Evolutionary conservation across 92 coral and sea anemone genomes (phyloP), one percentile per base, ranked within the genome.

Genomic region (Zoanthus gigantus): DNA sequence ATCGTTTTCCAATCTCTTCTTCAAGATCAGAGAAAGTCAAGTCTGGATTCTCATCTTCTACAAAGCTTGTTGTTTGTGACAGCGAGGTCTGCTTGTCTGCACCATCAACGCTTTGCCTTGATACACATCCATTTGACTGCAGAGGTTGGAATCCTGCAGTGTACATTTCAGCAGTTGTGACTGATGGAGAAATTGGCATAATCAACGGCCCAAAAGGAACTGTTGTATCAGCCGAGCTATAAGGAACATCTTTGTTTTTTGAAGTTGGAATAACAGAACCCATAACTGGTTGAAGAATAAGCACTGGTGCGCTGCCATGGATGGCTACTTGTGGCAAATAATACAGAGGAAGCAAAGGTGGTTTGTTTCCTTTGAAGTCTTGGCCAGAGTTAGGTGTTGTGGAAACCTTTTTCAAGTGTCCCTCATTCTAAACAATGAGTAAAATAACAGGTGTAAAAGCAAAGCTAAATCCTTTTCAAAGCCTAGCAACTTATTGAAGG

Each of bases 261-360:
- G 52, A 13, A 4, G 60, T 32, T 12, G 82, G 80, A 12, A 71
- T 48, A 7, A 50, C 56, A 5, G 56, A 71, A n/a, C 81, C 77
- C 72, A 85, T 66, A n/a, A 93, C 92, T 10, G 98, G 98, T 57
- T 85, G 94, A 30, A 95, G 86, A 30, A 95, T 89, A 31, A 95
- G 88, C 29, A 91, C 88, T 50, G 94, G 96, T 46, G 82, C 31
- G 60, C 81, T 71, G 37, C 84, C 93, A 16, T 93, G 94, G 89
- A 95, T 83, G 71, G 94, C 94, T 50, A 95, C 75, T 80, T 95
- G 90, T 17, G 96, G 98, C 72, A 93, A 91, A 60, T 95, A 95
- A 77, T 91, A 95, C 46, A 90, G 82, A 74, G 91, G 91, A 23
- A 81, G 85, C 4, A 66, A 6, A 5, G 85, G 75, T 16, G 50